Base-by-base conservation (phyloP, 2,888 invertebrate genomes). In the Calliphora vomitoria region DNA sequence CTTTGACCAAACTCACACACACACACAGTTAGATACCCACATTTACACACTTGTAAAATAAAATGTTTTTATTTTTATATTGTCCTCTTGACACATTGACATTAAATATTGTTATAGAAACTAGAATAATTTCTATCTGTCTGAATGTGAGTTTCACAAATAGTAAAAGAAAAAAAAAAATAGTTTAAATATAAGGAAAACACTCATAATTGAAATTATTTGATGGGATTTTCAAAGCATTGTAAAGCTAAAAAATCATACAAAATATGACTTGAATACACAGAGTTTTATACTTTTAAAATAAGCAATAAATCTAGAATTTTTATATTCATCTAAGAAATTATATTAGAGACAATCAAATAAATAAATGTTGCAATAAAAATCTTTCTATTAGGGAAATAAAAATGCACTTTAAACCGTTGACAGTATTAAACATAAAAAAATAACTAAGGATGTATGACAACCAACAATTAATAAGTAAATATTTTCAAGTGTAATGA, bases 171-270 rank as follows among this genome's bases (percentile, higher is more conserved):
- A 35, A 20, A 25, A 2, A 15, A 31, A 35, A 35, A 13, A 31
- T 31, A 60, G 11, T 31, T 60, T 31, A 55, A 50, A 50, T 1
- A 69, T 47, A 20, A 47, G 25, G 10, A 25, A 47, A 47, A 47
- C 35, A 35, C 35, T 60, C 31, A 60, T 31, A 74, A 74, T 60
- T 74, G n/a, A 60, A 75, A 62, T 47, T 62, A 75, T 62, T 75
- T 75, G 50, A 62, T 62, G 75, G 11, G 31, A 62, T 62, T 35
- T 62, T 60, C n/a, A 5, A 15, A 69, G 31, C n/a, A 25, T n/a
- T 31, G 25, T 31, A 15, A 50, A 50, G 15, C 8, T 50, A 50
- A 47, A 35, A 5, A 60, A 25, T 58, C 3, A 11, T 8, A 25
- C 10, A 58, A 11, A 11, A 10, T 31, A 15, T 60, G 31, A 60